Percentiles rank a stretch among this genome's conserved stretches.
Evolutionary conservation across 2,888 invertebrate species (phyloP).

Genomic region (Tetrapedia diversipes): DNA sequence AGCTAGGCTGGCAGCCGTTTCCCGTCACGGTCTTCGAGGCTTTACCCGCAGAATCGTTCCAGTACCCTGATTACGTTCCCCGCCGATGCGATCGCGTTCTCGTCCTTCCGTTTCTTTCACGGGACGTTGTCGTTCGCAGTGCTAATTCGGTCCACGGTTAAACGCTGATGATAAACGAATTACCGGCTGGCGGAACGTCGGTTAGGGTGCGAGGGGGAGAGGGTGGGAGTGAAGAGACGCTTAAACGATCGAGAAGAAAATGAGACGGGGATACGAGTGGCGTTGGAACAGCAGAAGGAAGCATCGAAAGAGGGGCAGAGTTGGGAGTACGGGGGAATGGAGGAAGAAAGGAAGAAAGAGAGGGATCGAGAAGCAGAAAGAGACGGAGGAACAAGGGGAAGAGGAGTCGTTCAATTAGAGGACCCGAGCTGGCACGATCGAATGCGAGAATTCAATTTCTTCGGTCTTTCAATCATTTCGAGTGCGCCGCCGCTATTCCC

Average conservation of each 20-base stretch:
- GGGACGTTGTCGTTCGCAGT: slow-evolving; percentile 39
- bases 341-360: slow-evolving; percentile 1
- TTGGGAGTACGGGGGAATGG: background rate
- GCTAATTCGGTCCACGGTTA: slow-evolving; percentile 52
- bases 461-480: slow-evolving; percentile 77
- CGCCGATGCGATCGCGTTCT: slow-evolving; percentile 30
- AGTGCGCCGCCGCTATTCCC: too few relatives aligned
- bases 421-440: slow-evolving; percentile 65
- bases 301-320: slow-evolving; percentile 6
- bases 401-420: slow-evolving; percentile 77
- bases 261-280: slow-evolving; percentile 37
- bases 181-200: slow-evolving; percentile 42
- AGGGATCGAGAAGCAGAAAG: slow-evolving; percentile 41
- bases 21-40: slow-evolving; percentile 1
- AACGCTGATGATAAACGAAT: slow-evolving; percentile 66
- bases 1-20: background rate
- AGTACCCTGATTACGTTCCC: slow-evolving; percentile 35
- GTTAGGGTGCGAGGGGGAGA: slow-evolving; percentile 18
- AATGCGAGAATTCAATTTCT: slow-evolving; percentile 77
- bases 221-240: too few relatives aligned
- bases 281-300: slow-evolving; percentile 12
- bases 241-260: slow-evolving; percentile 62
- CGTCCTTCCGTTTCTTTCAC: slow-evolving; percentile 6
- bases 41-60: background rate
- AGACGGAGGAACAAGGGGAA: slow-evolving; percentile 48